Base-by-base conservation (phyloP, 2,113 vertebrate genomes). In the Megaleporinus macrocephalus region DNA sequence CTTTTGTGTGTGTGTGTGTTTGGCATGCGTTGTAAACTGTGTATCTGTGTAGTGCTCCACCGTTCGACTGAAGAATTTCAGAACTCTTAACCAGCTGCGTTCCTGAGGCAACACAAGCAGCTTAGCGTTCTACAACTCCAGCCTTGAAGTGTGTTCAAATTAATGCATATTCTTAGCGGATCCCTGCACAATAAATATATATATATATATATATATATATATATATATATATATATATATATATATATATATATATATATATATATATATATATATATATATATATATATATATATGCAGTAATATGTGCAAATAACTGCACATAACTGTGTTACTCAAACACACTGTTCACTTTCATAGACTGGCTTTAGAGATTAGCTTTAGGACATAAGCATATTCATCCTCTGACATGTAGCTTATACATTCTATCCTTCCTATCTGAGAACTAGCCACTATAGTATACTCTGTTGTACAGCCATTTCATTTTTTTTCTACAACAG, bases 11-110 rank as follows among this genome's bases (percentile, higher is more conserved):
- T 61, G 71, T 79, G 62, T 77, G 44, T 80, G n/a, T 44, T 51
- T 1, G 13, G 51, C 53, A 71, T 85, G 80, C 61, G n/a, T 27
- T 24, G 30, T 81, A 68, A 75, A 74, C 59, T 65, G 44, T 85
- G 11, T 76, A n/a, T 79, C 4, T 66, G 66, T 85, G 76, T 57
- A 72, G 59, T 51, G 55, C n/a, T 74, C 72, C 66, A 75, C 59
- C 59, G 70, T 72, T 65, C 24, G 69, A 76, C 36, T 0, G 24
- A 72, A 57, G 44, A 33, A 47, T 75, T 75, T 33, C 55, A 44
- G 30, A 57, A 55, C 73, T 59, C 73, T 30, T 24, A 30, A 11
- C 20, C 73, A 69, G 68, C 44, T 76, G 53, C 69, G 62, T 44
- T 69, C 55, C 24, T 68, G 66, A 75, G n/a, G n/a, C 11, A 68